phyloP scores from a whole-genome alignment of 2,797 vertebrate genomes.

The Yasuhikotakia modesta region DNA sequence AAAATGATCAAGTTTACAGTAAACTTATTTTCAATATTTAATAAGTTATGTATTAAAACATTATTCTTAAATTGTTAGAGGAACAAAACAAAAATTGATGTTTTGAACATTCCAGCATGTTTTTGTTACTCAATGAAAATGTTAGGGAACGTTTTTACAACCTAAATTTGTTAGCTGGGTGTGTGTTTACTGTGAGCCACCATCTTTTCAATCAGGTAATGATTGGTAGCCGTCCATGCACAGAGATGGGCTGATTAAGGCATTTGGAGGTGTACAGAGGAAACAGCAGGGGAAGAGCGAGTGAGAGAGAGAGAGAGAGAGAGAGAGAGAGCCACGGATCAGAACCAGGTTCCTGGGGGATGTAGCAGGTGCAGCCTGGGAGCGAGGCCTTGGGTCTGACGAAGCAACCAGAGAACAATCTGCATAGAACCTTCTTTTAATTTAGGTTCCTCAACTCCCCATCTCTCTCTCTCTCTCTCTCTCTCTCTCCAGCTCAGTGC shows the following conservation, averaged over 20 bases:
- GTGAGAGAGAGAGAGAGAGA: constrained; percentile 69
- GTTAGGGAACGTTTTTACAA: too few relatives aligned
- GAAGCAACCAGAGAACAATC: constrained; percentile 97
- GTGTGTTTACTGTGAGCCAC: constrained; percentile 63
- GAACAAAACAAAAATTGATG: too few relatives aligned
- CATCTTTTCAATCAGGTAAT: constrained; percentile 89
- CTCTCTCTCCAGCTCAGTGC: constrained; percentile 79
- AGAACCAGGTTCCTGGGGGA: constrained; percentile 92
- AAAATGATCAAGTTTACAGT: too few relatives aligned
- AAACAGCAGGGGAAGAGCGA: constrained; percentile 40
- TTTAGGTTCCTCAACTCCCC: constrained; percentile 85
- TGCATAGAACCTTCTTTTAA: constrained; percentile 88
- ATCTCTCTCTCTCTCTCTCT: constrained; percentile 48
- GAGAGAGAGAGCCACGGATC: constrained; percentile 83
- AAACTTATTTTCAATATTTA: too few relatives aligned
- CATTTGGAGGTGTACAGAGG: constrained; percentile 84
- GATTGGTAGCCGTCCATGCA: constrained; percentile 88
- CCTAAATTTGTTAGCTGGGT: constrained; percentile 7
- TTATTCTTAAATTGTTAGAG: too few relatives aligned
- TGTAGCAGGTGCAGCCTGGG: constrained; percentile 97
- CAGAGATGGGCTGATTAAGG: constrained; percentile 90
- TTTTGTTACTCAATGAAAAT: too few relatives aligned
- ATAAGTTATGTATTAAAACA: too few relatives aligned
- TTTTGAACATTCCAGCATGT: too few relatives aligned
- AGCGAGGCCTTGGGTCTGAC: constrained; percentile 95